Base-by-base conservation (phyloP, 2,113 vertebrate genomes). In the Mixornis gularis region DNA sequence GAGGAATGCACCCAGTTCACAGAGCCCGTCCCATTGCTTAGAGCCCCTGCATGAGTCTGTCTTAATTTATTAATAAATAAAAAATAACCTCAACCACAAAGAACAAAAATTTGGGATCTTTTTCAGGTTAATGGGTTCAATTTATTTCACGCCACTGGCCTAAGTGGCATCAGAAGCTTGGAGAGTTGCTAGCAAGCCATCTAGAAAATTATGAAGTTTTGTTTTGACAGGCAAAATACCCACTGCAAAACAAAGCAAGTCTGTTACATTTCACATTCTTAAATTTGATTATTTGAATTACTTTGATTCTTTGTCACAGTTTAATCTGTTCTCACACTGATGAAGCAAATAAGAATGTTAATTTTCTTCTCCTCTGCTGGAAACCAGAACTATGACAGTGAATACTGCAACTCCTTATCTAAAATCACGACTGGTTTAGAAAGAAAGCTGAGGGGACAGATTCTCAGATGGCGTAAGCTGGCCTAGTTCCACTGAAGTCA, bases 401-500 rank as follows among this genome's bases (percentile, higher is more conserved):
- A 77, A 73, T 10, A 46, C 15, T 24, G 16, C 4, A 0, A 29
- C 25, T 72, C n/a, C 43, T 59, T 79, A 26, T 48, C 59, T 73
- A 71, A 93, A 87, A 82, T 78, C 63, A 60, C 1, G 4, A 60
- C n/a, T 64, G 11, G 27, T 66, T 83, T 68, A 73, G 48, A 62
- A 78, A 89, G 40, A 53, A 85, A 79, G 74, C 70, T 82, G 91
- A 91, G 10, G 30, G 81, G 82, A 66, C n/a, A 92, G 89, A 85
- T 66, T 60, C 74, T 92, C 74, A 70, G n/a, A 72, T 48, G 59
- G 36, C 0, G 0, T 85, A 91, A 95, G 10, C 40, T 89, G 71
- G 79, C 89, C 82, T 79, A 44, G 40, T 91, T 94, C 84, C 84
- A 87, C 73, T 41, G 17, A 91, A 91, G 81, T 85, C 68, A 83